These are phyloP conservation scores for Gobio gobio DNA, from an alignment of 2,113 vertebrate genomes.

Conservation along the genomic window DNA sequence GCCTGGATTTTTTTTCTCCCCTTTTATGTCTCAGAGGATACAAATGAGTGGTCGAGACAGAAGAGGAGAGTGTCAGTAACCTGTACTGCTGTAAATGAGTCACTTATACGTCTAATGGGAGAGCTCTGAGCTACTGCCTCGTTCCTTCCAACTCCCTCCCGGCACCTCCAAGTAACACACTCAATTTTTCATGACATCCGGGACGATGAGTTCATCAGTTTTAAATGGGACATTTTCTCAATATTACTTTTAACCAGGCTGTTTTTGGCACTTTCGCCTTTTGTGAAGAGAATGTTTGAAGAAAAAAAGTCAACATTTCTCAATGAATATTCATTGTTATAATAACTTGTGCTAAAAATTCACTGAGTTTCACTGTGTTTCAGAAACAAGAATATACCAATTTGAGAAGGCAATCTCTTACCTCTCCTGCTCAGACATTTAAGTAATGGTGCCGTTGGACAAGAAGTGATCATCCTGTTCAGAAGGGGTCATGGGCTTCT, in stretches of 20 bases:
- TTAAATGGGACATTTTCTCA: slow-evolving; percentile 67
- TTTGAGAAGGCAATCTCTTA: not conserved
- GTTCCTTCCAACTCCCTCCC: slow-evolving; percentile 43
- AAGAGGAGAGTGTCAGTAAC: slow-evolving; percentile 52
- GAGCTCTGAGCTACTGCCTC: slow-evolving; percentile 49
- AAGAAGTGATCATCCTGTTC: not conserved
- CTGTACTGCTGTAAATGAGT: slow-evolving; percentile 54
- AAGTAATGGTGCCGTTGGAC: not conserved
- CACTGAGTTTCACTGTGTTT: not conserved
- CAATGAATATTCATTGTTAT: slow-evolving; percentile 40
- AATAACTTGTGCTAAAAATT: slow-evolving; percentile 15
- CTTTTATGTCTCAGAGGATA: slow-evolving; percentile 37
- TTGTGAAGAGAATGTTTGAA: slow-evolving; percentile 35
- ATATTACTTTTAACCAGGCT: slow-evolving; percentile 61
- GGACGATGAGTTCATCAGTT: slow-evolving; percentile 63
- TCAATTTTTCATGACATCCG: slow-evolving; percentile 59
- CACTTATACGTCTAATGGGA: slow-evolving; percentile 53
- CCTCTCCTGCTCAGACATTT: not conserved
- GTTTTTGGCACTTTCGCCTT: slow-evolving; percentile 37
- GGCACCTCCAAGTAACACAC: slow-evolving; percentile 45
- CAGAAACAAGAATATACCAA: not conserved
- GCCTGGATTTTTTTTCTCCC: slow-evolving; percentile 5
- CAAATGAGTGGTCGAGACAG: slow-evolving; percentile 51
- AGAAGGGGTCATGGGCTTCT: slow-evolving; percentile 8
- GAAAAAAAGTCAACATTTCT: slow-evolving; percentile 26